phyloP scores from a whole-genome alignment of 1,140 invertebrate species.

The Plodia interpunctella region DNA sequence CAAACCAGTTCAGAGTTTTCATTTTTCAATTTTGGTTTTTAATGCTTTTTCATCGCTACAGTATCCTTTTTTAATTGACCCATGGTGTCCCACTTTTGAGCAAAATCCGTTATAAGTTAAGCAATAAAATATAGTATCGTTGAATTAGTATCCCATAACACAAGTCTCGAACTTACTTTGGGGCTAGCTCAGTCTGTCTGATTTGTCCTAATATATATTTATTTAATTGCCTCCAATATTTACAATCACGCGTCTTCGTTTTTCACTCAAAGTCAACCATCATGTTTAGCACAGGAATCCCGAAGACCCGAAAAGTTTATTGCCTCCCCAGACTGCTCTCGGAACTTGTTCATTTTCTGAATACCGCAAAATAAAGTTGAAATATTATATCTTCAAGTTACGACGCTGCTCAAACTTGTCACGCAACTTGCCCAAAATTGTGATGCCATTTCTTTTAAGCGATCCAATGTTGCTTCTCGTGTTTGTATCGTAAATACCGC shows the following conservation, averaged over 20 bases:
- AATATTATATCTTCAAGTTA: conserved; percentile 28
- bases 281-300: conserved; percentile 27
- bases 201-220: too few species aligned
- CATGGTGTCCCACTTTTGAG: too few species aligned
- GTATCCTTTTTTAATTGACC: too few species aligned
- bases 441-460: conserved; percentile 6
- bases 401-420: conserved; percentile 8
- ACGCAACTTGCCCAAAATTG: conserved; percentile 7
- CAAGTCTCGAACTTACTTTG: too few species aligned
- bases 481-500: background rate
- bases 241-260: background rate
- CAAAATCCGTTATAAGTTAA: background rate
- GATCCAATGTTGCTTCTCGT: background rate
- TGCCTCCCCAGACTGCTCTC: conserved; percentile 23
- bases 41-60: too few species aligned
- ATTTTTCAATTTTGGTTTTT: too few species aligned
- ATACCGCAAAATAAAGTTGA: conserved; percentile 29
- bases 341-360: conserved; percentile 30
- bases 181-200: too few species aligned
- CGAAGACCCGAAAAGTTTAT: conserved; percentile 27
- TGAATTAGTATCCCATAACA: too few species aligned
- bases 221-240: too few species aligned
- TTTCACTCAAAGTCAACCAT: background rate
- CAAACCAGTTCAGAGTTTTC: too few species aligned
- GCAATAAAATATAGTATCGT: background rate